Evolutionary conservation across 1,140 invertebrate species (phyloP).

Genomic region (Ptiloglossa arizonensis): DNA sequence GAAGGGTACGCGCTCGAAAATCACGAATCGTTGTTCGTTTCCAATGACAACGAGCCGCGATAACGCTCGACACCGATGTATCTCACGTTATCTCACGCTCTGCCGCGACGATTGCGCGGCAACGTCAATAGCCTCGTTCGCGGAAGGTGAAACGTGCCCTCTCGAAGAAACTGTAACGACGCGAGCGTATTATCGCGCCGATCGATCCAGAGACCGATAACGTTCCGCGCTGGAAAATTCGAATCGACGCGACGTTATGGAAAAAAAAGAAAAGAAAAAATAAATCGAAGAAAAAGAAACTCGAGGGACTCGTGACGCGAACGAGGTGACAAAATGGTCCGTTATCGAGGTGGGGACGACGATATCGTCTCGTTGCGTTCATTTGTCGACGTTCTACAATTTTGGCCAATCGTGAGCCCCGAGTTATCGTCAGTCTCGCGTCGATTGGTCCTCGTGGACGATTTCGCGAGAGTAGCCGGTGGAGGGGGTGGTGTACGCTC

Average conservation of each 20-base stretch:
- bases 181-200: background rate
- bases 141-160: slow-evolving; percentile 26
- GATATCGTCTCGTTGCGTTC: slow-evolving; percentile 4
- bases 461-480: background rate
- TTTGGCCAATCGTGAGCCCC: slow-evolving; percentile 18
- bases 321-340: background rate
- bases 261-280: no score
- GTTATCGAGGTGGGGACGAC: no score
- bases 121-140: slow-evolving; percentile 53
- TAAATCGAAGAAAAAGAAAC: background rate
- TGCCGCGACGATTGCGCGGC: slow-evolving; percentile 55
- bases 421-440: slow-evolving; percentile 25
- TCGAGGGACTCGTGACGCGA: background rate
- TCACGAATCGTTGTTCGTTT: no score
- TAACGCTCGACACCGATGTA: slow-evolving; percentile 36
- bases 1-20: no score
- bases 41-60: background rate
- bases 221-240: background rate
- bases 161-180: slow-evolving; percentile 23
- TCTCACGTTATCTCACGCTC: slow-evolving; percentile 58
- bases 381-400: slow-evolving; percentile 6
- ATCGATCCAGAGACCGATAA: slow-evolving; percentile 9
- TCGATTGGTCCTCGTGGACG: slow-evolving; percentile 16
- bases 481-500: no score
- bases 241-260: background rate